These are phyloP conservation scores for Lerista edwardsae DNA, from an alignment of 2,797 vertebrate species.

Conservation along the genomic window DNA sequence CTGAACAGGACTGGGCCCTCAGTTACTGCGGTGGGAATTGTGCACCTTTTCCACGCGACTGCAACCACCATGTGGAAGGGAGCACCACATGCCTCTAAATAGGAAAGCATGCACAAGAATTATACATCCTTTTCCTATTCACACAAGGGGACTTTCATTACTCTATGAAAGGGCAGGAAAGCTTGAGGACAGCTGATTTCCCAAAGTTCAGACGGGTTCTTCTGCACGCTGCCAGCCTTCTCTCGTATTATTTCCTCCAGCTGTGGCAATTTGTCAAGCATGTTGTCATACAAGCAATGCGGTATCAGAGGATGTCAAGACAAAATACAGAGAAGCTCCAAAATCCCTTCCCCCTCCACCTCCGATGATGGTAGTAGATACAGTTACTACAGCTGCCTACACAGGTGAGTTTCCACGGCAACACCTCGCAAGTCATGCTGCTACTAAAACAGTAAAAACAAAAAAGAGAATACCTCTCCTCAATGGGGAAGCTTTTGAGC, in stretches of 20 bases:
- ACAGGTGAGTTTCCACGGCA: constrained; percentile 73
- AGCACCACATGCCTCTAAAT: no score
- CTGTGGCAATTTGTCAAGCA: constrained; percentile 55
- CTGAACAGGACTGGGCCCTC: no score
- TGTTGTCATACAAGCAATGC: constrained; percentile 49
- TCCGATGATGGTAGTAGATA: constrained; percentile 60
- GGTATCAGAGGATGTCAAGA: constrained; percentile 53
- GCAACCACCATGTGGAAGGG: no score
- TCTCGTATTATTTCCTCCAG: constrained; percentile 48
- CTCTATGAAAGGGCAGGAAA: neutral
- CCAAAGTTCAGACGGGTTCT: neutral
- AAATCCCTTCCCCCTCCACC: constrained; percentile 33
- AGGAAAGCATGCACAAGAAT: no score
- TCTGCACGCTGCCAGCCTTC: neutral
- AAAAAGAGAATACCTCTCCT: constrained; percentile 10
- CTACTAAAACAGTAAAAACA: constrained; percentile 40
- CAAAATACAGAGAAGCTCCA: constrained; percentile 58
- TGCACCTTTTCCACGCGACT: no score
- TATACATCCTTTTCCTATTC: no score
- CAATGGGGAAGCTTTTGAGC: constrained; percentile 44
- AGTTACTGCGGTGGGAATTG: no score
- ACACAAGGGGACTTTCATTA: neutral
- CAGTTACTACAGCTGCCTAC: constrained; percentile 63
- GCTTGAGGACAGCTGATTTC: constrained; percentile 18
- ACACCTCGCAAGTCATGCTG: constrained; percentile 58